Percentiles rank a stretch among this genome's conserved stretches.
Conservation (phyloP, 2,113 vertebrate species). For the Pimephales promelas region DNA sequence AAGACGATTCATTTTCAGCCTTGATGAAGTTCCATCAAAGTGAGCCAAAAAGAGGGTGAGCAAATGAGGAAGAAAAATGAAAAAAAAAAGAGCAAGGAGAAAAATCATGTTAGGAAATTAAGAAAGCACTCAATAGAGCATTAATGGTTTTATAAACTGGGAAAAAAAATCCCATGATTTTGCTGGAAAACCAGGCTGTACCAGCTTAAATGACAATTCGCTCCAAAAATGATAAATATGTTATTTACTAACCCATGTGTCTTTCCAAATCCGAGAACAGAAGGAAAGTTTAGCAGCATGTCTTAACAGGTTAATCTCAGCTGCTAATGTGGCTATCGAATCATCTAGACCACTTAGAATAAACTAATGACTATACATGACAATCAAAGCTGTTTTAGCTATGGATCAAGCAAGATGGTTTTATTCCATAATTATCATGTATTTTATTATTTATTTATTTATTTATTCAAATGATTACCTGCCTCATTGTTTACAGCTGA, state of each 20-base stretch:
- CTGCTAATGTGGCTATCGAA: neutral
- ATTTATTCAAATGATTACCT: no score
- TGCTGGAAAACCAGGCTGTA: constrained; percentile 54
- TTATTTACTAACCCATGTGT: neutral
- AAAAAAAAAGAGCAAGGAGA: constrained; percentile 29
- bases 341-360: neutral
- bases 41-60: constrained; percentile 36
- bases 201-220: constrained; percentile 52
- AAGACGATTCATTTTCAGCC: constrained; percentile 18
- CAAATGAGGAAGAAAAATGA: constrained; percentile 3
- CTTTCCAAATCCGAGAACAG: neutral
- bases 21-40: constrained; percentile 42
- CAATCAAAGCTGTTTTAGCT: neutral
- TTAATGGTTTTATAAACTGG: constrained; percentile 70
- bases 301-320: neutral
- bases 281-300: neutral
- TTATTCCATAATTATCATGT: no score
- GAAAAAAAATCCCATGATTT: constrained; percentile 49
- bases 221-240: neutral
- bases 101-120: constrained; percentile 28
- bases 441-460: no score
- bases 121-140: constrained; percentile 62
- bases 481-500: neutral
- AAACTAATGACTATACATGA: neutral
- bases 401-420: no score